Evolutionary conservation across 2,797 vertebrate genomes (phyloP).

Genomic region (Chrysocyon brachyurus): DNA sequence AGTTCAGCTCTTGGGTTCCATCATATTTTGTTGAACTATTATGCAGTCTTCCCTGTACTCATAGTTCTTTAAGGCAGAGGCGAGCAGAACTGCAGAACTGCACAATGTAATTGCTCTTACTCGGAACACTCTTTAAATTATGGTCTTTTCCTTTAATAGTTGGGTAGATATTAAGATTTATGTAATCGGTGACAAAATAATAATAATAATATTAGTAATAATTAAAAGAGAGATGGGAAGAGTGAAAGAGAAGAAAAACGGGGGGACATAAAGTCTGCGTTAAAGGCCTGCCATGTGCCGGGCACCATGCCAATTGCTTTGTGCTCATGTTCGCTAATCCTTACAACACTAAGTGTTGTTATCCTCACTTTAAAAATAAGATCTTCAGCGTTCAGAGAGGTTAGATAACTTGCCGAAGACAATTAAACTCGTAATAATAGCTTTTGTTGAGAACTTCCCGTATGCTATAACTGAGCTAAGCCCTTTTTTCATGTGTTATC

Average conservation of each 20-base stretch:
- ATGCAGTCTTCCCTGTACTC: not conserved
- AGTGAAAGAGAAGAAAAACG: not conserved
- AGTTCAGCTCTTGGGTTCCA: not conserved
- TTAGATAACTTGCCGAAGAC: not conserved
- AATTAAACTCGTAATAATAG: not conserved
- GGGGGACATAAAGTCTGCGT: not conserved
- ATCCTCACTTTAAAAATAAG: constrained; percentile 26
- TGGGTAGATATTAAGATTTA: not conserved
- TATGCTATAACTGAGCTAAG: not conserved
- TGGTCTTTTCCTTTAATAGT: not conserved
- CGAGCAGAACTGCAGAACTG: not conserved
- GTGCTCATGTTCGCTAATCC: not conserved
- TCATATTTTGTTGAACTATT: not conserved
- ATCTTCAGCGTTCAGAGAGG: not conserved
- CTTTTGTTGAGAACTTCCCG: not conserved
- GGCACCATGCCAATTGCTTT: not conserved
- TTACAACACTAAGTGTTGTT: not conserved
- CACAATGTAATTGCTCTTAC: not conserved
- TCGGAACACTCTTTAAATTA: not conserved
- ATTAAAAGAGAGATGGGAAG: not conserved
- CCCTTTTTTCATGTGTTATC: not conserved
- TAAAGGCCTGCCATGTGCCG: not conserved
- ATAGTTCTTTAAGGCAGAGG: not conserved
- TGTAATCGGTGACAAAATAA: not conserved
- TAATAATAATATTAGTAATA: not conserved